Conservation (phyloP, 2,113 vertebrate genomes). For the Entelurus aequoreus region DNA sequence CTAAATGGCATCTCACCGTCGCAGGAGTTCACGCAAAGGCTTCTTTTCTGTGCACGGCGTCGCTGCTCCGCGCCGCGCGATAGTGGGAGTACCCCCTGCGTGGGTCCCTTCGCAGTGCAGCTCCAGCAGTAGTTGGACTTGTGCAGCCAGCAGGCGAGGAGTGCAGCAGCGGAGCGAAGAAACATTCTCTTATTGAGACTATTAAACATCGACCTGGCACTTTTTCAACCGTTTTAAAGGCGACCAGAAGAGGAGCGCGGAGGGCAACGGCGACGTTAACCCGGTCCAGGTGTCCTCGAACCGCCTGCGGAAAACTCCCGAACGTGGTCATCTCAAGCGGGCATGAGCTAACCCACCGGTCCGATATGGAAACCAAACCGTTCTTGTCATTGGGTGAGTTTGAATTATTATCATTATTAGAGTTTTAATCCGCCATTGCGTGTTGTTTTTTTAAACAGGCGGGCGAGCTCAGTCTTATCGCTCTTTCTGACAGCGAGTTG, state of each 20-base stretch:
- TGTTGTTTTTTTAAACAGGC: neutral
- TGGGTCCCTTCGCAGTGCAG: constrained; percentile 66
- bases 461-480: neutral
- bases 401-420: constrained; percentile 25
- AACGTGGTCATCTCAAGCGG: constrained; percentile 66
- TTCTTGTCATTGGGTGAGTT: constrained; percentile 80
- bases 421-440: neutral
- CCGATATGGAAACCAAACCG: constrained; percentile 78
- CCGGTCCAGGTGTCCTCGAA: constrained; percentile 33
- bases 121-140: constrained; percentile 76
- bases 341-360: constrained; percentile 74
- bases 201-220: constrained; percentile 54
- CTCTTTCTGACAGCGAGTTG: constrained; percentile 47
- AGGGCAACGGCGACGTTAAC: neutral
- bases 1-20: neutral
- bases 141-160: constrained; percentile 46
- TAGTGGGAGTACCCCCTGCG: constrained; percentile 71
- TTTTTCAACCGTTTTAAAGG: constrained; percentile 31
- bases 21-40: constrained; percentile 13
- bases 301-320: constrained; percentile 43
- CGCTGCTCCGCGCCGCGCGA: constrained; percentile 44
- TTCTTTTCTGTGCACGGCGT: constrained; percentile 15
- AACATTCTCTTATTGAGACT: constrained; percentile 63
- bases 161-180: constrained; percentile 48
- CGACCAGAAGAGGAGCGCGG: constrained; percentile 21